Evolutionary conservation across 2,113 vertebrate genomes (phyloP), one percentile per base, ranked within the genome.

Genomic region (Eurystomus gularis): DNA sequence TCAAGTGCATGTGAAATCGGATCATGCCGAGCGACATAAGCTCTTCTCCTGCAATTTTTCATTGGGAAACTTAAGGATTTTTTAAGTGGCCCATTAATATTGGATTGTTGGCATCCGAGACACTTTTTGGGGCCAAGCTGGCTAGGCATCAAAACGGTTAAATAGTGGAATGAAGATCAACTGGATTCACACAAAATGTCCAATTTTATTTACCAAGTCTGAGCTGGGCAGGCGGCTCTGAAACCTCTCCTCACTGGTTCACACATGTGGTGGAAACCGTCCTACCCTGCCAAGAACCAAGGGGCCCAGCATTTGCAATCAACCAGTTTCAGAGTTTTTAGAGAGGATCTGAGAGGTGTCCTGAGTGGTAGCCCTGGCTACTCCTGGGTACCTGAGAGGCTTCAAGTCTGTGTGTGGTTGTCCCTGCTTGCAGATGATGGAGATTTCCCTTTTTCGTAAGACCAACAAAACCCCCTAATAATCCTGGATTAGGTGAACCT

Each of bases 31-130:
- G 87, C 18, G 3, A 42, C 33, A 1, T 84, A 39, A n/a, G 87
- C 52, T 58, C 95, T 91, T 91, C 94, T 96, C 71, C 94, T 95
- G 51, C 87, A 71, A 25, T 71, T 91, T 91, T 97, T 96, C 92
- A 31, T 94, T 44, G 71, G 62, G n/a, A 94, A 76, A 62, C 89
- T 35, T 83, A 52, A 95, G 86, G 90, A 37, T 65, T 96, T 96
- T 97, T 95, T 82, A 96, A 97, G 89, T 40, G 33, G 72, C 72
- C 92, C 95, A 82, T 98, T 97, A 97, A 93, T 97, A 96, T 16
- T 24, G 15, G 77, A 52, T 89, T 81, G 87, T 71, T 97, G 97
- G 97, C 97, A 96, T 57, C 77, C 39, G 48, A 65, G 82, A n/a
- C 4, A 6, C 6, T 3, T 77, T 78, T 75, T 40, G 25, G 89